Evolutionary conservation across 2,797 vertebrate genomes (phyloP).

Genomic region (Notoglanidium macrostoma): DNA sequence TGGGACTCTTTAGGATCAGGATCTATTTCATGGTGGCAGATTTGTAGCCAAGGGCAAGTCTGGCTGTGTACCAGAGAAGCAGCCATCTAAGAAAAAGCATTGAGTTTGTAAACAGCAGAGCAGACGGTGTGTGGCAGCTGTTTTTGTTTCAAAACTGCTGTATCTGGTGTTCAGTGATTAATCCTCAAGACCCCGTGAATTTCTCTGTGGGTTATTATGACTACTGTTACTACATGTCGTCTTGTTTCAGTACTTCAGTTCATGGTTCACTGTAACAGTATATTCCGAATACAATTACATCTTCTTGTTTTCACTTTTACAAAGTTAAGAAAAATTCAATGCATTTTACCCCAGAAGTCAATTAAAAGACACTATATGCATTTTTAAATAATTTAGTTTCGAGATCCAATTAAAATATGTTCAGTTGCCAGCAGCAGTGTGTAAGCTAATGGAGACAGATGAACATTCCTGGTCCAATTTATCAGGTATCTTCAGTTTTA

Average conservation of each 20-base stretch:
- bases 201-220: not conserved
- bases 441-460: not conserved
- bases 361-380: not conserved
- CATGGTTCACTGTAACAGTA: not conserved
- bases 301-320: not conserved
- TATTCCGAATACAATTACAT: not conserved
- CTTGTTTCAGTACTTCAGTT: not conserved
- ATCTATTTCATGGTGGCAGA: constrained; percentile 45
- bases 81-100: constrained; percentile 53
- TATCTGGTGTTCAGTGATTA: not conserved
- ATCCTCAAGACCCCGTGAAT: not conserved
- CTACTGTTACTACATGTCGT: not conserved
- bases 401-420: not conserved
- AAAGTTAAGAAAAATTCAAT: not conserved
- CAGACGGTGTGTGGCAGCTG: constrained; percentile 33
- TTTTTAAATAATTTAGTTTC: not conserved
- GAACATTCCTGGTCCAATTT: not conserved
- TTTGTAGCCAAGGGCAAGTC: constrained; percentile 58
- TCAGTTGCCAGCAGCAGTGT: not conserved
- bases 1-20: constrained; percentile 62
- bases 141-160: not conserved
- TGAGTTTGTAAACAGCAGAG: constrained; percentile 67
- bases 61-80: constrained; percentile 53
- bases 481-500: not conserved
- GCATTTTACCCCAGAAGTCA: not conserved